phyloP scores from a whole-genome alignment of 1,140 invertebrate genomes.

The Calliopsis andreniformis region DNA sequence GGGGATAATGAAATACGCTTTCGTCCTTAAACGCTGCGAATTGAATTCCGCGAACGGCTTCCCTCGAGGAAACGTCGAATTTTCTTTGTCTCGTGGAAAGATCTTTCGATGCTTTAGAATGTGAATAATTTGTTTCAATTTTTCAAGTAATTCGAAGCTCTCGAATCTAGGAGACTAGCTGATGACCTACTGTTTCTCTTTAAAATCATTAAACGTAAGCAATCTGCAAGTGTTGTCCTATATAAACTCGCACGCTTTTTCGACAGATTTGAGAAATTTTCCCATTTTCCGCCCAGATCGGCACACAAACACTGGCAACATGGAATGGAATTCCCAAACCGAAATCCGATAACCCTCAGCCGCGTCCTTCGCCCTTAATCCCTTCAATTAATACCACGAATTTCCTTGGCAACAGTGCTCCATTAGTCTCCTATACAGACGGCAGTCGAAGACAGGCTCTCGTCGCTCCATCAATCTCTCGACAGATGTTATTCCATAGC shows the following conservation, averaged over 20 bases:
- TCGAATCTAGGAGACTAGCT: no score
- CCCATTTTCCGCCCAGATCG: no score
- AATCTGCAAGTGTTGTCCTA: no score
- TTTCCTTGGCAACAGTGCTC: background rate
- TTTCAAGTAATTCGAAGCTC: slow-evolving; percentile 3
- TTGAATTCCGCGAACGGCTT: slow-evolving; percentile 9
- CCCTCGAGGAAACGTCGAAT: background rate
- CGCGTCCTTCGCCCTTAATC: background rate
- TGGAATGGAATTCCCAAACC: background rate
- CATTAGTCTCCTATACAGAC: background rate
- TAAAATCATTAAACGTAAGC: no score
- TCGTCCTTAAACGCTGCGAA: slow-evolving; percentile 7
- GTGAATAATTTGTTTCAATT: slow-evolving; percentile 3
- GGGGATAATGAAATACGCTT: slow-evolving; percentile 19
- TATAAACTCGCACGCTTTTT: no score
- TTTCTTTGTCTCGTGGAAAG: background rate
- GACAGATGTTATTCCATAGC: no score
- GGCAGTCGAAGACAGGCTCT: background rate
- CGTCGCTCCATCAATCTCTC: background rate
- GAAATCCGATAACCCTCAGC: background rate
- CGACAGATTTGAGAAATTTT: no score
- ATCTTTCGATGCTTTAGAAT: background rate
- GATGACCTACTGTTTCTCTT: no score
- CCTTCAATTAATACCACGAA: slow-evolving; percentile 9
- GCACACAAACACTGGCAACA: no score